phyloP scores from a whole-genome alignment of 2,888 invertebrate genomes.

The Atherix ibis region DNA sequence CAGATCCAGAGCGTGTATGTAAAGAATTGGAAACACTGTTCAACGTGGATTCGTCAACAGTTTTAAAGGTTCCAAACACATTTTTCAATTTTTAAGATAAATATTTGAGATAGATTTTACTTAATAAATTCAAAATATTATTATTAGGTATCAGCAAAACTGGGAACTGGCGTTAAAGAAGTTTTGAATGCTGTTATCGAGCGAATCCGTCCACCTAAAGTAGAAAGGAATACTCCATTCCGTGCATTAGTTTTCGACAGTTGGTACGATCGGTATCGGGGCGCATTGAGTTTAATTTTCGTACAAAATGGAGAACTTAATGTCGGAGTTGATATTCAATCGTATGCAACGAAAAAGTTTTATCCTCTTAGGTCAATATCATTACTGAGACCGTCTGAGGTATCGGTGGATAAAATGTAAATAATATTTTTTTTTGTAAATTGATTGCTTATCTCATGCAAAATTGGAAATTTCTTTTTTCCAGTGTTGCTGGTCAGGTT shows the following conservation, averaged over 20 bases:
- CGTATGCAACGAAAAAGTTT: slow-evolving; percentile 50
- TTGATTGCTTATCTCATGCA: background rate
- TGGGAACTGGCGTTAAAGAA: slow-evolving; percentile 66
- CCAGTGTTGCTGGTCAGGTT: slow-evolving; percentile 69
- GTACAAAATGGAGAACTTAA: slow-evolving; percentile 59
- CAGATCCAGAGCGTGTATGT: slow-evolving; percentile 68
- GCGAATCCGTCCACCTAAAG: slow-evolving; percentile 58
- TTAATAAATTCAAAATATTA: no score
- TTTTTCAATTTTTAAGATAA: background rate
- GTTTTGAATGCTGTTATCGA: slow-evolving; percentile 65
- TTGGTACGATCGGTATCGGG: slow-evolving; percentile 80
- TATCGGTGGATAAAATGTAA: slow-evolving; percentile 45
- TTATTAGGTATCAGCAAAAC: slow-evolving; percentile 64
- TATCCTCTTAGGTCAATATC: slow-evolving; percentile 69
- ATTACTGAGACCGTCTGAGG: slow-evolving; percentile 62
- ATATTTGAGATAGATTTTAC: slow-evolving; percentile 8
- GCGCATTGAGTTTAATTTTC: slow-evolving; percentile 61
- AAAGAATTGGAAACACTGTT: slow-evolving; percentile 68
- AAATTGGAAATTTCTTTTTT: background rate
- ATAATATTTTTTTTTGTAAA: slow-evolving; percentile 15
- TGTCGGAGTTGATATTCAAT: slow-evolving; percentile 60
- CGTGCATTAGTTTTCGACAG: slow-evolving; percentile 83
- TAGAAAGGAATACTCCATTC: slow-evolving; percentile 43
- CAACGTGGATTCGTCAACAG: slow-evolving; percentile 53
- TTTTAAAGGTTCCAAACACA: slow-evolving; percentile 47